Percentiles rank a stretch among this genome's conserved stretches.
Conservation (phyloP, 2,888 invertebrate genomes). For the Plusia festucae region DNA sequence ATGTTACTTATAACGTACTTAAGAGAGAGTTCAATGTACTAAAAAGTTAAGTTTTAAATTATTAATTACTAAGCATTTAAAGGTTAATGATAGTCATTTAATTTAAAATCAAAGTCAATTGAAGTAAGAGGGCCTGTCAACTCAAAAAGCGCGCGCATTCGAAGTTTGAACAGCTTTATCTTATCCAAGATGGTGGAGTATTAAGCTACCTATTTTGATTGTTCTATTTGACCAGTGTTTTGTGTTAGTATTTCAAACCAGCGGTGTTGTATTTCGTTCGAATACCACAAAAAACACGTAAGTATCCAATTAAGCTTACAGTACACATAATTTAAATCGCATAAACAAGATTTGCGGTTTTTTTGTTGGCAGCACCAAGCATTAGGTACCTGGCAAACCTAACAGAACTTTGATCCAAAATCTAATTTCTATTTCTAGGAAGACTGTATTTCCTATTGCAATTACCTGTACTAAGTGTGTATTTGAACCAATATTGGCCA, state of each 20-base stretch:
- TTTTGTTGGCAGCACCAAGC: conserved; percentile 45
- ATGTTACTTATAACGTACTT: conserved; percentile 39
- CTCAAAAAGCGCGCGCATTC: conserved; percentile 4
- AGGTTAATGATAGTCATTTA: background rate
- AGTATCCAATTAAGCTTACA: conserved; percentile 48
- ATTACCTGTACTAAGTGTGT: conserved; percentile 39
- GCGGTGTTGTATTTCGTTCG: conserved; percentile 25
- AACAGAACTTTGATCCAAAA: conserved; percentile 36
- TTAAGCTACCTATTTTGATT: background rate
- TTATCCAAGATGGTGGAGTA: background rate
- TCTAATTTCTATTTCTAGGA: conserved; percentile 42
- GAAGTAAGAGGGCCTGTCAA: background rate
- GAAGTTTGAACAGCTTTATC: background rate
- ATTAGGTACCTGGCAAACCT: conserved; percentile 36
- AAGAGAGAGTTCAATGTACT: conserved; percentile 31
- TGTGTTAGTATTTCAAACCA: conserved; percentile 18
- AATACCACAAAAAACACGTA: conserved; percentile 15
- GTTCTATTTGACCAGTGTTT: conserved; percentile 16
- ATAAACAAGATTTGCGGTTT: conserved; percentile 46
- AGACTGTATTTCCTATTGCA: conserved; percentile 19
- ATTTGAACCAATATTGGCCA: background rate
- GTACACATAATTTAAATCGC: conserved; percentile 55
- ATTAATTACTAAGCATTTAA: background rate
- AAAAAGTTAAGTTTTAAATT: conserved; percentile 19
- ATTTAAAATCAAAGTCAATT: background rate